Evolutionary conservation across 2,113 vertebrate genomes (phyloP).

Genomic region (Cyprinodon variegatus): DNA sequence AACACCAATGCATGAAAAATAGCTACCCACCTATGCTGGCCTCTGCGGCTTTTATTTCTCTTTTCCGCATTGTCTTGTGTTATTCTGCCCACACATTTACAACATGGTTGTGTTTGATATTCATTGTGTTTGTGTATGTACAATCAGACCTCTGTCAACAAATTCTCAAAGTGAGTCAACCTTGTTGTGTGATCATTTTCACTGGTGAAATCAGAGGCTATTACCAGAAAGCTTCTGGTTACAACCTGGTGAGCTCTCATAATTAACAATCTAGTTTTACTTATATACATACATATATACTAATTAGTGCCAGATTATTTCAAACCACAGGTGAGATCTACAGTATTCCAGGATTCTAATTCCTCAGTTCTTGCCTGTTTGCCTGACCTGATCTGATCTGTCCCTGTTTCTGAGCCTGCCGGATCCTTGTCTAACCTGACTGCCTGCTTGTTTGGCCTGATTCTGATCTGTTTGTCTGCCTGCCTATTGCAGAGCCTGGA

Average conservation of each 20-base stretch:
- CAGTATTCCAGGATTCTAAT: no score
- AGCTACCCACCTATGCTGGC: background rate
- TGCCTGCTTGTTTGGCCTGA: no score
- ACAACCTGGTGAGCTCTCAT: background rate
- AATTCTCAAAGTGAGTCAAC: background rate
- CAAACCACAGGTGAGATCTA: no score
- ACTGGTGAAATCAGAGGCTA: background rate
- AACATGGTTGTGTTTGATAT: background rate
- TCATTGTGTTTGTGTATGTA: background rate
- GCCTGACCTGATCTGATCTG: no score
- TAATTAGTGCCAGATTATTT: no score
- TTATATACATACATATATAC: no score
- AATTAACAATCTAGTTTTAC: conserved; percentile 3
- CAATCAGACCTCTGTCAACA: conserved; percentile 13
- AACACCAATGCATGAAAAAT: background rate
- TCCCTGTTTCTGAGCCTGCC: no score
- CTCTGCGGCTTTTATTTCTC: background rate
- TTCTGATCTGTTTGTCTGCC: no score
- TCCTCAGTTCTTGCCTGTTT: no score
- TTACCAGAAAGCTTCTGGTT: background rate
- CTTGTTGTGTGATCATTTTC: background rate
- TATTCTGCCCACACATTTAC: conserved; percentile 9
- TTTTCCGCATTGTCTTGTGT: background rate
- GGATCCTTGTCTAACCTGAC: no score
- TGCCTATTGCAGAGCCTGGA: no score